Base-by-base conservation (phyloP, 37 sponge, comb jelly and placozoan species). In the Aplysina aerophoba region DNA sequence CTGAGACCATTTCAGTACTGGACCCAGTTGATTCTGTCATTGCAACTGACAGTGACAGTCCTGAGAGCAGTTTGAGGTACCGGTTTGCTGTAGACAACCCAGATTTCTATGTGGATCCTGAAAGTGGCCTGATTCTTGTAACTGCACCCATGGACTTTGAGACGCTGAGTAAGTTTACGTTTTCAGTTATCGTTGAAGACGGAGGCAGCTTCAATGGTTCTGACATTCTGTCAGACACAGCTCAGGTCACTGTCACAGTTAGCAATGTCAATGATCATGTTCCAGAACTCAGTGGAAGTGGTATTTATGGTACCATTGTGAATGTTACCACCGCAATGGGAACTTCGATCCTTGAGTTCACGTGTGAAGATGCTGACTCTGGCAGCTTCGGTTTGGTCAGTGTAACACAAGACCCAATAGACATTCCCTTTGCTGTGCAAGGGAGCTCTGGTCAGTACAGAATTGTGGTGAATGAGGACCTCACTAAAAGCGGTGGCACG, bases 1-100 rank as follows among this genome's bases (percentile, higher is more conserved):
- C 24, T 79, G 93, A 92, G 86, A 67, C 38, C 33, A 66, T 86
- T 50, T 34, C 40, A 21, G 40, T 92, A 19, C 56, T 92, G 21
- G 41, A 25, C 5, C 15, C 21, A 22, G 59, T 92, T 55, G 87
- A 84, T 5, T 1, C 25, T 22, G 35, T 92, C 0, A 6, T 0
- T 12, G 93, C 89, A 35, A 83, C 89, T 27, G 93, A 92, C 68
- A 38, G 25, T 20, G 93, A 92, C 87, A 88, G 89, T 55, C 19
- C 20, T 1, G 50, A 0, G 16, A 30, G 21, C 59, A 83, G 79
- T 41, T 25, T 92, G 53, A 86, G 39, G 27, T 92, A 73, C 69
- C 56, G 64, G 22, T 30, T 59, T 81, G 64, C 19, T 24, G 22
- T 58, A 33, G 5, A 17, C 27, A 83, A 74, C 37, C 15, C 38